Base-by-base conservation (phyloP, 2,113 vertebrate species). In the Pachyramphus minor region DNA sequence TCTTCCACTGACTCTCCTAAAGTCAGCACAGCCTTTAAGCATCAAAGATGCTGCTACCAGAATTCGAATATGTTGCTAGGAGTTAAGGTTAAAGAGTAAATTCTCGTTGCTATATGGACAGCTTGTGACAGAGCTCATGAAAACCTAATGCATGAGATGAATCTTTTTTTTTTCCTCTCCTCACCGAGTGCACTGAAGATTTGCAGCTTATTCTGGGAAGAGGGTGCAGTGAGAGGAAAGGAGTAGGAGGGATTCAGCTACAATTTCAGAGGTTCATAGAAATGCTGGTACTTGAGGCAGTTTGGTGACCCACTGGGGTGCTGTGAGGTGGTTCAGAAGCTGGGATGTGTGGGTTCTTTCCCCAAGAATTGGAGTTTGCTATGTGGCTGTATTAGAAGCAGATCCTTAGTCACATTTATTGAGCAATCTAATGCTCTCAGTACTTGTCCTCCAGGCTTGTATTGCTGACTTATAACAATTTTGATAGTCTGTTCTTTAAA, bases 71-170 rank as follows among this genome's bases (percentile, higher is more conserved):
- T 20, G 78, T 76, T 94, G 92, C 92, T 93, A 91, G 71, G 85
- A 84, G 49, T 95, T 89, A 67, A 89, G 92, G 74, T 89, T 78
- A 89, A 77, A 83, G 89, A 84, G 55, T 59, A 67, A 75, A 60
- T 78, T 91, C 84, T 56, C 0, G 0, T 90, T 93, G 92, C 89
- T 89, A 6, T 91, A 52, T 27, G 81, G 82, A 72, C 58, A 89
- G 87, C 92, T 91, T 95, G 87, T 82, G 85, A 73, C 14, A 68
- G 74, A 66, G 71, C 78, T 95, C 2, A 4, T 76, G 81, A 75
- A 89, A 89, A 91, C 42, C 64, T 71, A 78, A 91, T n/a, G 50
- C 55, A 58, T 50, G 89, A 87, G 68, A 67, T 74, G 60, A 92
- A 84, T 87, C 18, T 44, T 60, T 37, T 12, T 68, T 69, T n/a